phyloP scores from a whole-genome alignment of 2,113 vertebrate genomes.

The Cyprinodon tularosa region DNA sequence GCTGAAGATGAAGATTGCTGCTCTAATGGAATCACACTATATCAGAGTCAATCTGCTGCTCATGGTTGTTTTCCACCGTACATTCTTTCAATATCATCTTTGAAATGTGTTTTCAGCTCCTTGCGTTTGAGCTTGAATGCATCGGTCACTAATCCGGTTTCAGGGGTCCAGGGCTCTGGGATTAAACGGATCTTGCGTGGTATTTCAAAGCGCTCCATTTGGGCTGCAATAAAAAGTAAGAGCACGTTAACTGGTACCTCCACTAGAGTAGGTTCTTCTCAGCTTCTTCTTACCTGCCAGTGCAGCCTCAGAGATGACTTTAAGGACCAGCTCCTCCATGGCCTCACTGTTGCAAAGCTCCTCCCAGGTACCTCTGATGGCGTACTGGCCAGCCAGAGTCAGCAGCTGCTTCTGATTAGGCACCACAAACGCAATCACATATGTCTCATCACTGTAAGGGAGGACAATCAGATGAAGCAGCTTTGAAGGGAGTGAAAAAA shows the following conservation, averaged over 20 bases:
- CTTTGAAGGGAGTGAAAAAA: slow-evolving; percentile 9
- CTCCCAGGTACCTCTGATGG: slow-evolving; percentile 84
- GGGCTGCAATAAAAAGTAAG: slow-evolving; percentile 74
- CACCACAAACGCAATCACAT: slow-evolving; percentile 94
- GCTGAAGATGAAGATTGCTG: slow-evolving; percentile 54
- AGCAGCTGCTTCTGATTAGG: slow-evolving; percentile 94
- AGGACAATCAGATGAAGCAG: slow-evolving; percentile 21
- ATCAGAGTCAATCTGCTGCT: slow-evolving; percentile 15
- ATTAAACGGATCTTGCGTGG: slow-evolving; percentile 92
- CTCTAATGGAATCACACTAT: neutral
- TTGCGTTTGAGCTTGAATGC: slow-evolving; percentile 96
- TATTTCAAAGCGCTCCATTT: slow-evolving; percentile 93
- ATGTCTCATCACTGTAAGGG: slow-evolving; percentile 88
- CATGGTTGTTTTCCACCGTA: slow-evolving; percentile 83
- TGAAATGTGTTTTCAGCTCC: slow-evolving; percentile 90
- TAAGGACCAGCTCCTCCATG: slow-evolving; percentile 91
- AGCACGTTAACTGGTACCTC: neutral
- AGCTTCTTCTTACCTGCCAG: slow-evolving; percentile 78
- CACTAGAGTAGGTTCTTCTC: neutral
- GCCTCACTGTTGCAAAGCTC: slow-evolving; percentile 88
- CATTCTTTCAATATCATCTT: slow-evolving; percentile 91
- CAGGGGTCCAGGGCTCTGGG: slow-evolving; percentile 93
- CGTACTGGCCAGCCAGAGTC: slow-evolving; percentile 84
- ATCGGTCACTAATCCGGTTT: slow-evolving; percentile 95
- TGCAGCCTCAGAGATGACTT: slow-evolving; percentile 86